Evolutionary conservation across 2,888 invertebrate species (phyloP).

Genomic region (Loripinus fragilis): DNA sequence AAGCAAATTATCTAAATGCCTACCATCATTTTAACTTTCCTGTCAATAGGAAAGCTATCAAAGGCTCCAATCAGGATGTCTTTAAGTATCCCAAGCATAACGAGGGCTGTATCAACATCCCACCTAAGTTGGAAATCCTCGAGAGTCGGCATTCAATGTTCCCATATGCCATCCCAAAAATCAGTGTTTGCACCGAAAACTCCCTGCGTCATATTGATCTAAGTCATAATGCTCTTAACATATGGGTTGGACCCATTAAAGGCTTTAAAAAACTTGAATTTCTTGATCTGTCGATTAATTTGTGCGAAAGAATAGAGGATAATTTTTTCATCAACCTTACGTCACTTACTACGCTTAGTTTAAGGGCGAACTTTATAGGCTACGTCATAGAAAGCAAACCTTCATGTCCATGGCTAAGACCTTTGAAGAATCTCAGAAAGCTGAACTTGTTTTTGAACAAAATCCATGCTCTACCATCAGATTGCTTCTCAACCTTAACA

Average conservation of each 20-base stretch:
- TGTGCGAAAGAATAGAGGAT: slow-evolving; percentile 16
- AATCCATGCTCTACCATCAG: background rate
- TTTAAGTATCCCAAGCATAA: background rate
- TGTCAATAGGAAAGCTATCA: background rate
- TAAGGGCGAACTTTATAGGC: slow-evolving; percentile 41
- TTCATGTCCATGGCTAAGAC: slow-evolving; percentile 17
- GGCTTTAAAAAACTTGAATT: slow-evolving; percentile 26
- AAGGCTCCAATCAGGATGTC: background rate
- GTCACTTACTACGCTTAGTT: slow-evolving; percentile 21
- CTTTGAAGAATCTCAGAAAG: slow-evolving; percentile 12
- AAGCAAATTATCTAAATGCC: slow-evolving; percentile 18
- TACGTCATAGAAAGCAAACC: background rate
- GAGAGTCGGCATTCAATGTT: background rate
- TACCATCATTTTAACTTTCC: slow-evolving; percentile 18
- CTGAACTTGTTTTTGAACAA: background rate
- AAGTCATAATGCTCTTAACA: background rate
- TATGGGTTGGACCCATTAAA: slow-evolving; percentile 29
- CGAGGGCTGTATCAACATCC: background rate
- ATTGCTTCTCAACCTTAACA: background rate
- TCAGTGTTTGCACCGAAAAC: background rate
- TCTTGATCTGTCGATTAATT: slow-evolving; percentile 38
- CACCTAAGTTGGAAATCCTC: background rate
- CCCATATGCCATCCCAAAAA: background rate
- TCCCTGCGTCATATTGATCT: background rate
- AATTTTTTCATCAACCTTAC: slow-evolving; percentile 16